phyloP scores from a whole-genome alignment of 2,113 vertebrate genomes.

The Alethe diademata region DNA sequence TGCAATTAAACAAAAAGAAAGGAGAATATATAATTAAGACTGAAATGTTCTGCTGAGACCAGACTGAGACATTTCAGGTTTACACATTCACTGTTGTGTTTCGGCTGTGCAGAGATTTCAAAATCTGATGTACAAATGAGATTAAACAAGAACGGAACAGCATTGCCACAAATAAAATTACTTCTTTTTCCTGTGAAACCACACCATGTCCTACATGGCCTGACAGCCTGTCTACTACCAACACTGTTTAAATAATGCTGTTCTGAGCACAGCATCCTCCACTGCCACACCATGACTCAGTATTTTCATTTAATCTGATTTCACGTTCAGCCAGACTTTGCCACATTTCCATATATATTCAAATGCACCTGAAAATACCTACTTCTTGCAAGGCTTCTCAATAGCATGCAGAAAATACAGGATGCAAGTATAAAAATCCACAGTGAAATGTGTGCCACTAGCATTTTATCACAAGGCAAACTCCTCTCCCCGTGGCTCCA shows the following conservation, averaged over 20 bases:
- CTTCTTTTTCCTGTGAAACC: background rate
- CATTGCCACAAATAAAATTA: background rate
- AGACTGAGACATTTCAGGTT: background rate
- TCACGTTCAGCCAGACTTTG: background rate
- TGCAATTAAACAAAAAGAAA: background rate
- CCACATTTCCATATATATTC: background rate
- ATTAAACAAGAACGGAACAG: background rate
- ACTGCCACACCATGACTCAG: background rate
- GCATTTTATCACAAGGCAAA: background rate
- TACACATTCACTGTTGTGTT: background rate
- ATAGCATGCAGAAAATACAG: background rate
- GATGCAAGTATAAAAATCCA: background rate
- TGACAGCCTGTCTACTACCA: background rate
- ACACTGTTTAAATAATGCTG: background rate
- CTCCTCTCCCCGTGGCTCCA: background rate
- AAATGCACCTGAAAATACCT: background rate
- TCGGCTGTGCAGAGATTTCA: background rate
- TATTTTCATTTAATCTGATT: background rate
- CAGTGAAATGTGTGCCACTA: background rate
- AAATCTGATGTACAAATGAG: background rate
- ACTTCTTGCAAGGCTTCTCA: background rate
- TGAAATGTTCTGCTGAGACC: background rate
- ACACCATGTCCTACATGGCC: background rate
- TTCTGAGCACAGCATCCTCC: background rate
- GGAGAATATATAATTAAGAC: background rate